Conservation (phyloP, 2,888 invertebrate genomes). For the Latrodectus elegans region DNA sequence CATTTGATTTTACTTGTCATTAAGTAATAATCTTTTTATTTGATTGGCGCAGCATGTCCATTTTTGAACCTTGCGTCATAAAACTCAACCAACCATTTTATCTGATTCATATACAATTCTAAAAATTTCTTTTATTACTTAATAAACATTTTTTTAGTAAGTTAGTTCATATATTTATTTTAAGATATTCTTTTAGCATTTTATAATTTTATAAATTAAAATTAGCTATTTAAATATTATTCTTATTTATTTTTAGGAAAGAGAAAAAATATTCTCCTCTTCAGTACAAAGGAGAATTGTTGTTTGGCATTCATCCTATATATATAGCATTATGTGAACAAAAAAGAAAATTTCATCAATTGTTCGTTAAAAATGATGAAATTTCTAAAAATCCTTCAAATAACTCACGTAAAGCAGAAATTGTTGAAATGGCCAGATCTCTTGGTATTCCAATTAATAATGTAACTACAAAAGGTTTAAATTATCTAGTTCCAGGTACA, state of each 20-base stretch:
- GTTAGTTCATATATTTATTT: no score
- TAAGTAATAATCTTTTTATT: no score
- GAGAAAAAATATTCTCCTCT: constrained; percentile 12
- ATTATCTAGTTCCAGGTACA: constrained; percentile 36
- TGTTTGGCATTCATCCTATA: constrained; percentile 67
- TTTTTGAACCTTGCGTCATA: no score
- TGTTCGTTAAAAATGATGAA: constrained; percentile 31
- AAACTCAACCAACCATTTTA: no score
- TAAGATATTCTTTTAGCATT: no score
- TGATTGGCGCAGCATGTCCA: no score
- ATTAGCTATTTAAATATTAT: no score
- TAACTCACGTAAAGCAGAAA: constrained; percentile 23
- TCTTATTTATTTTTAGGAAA: not conserved
- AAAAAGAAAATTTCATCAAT: constrained; percentile 38
- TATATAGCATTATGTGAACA: constrained; percentile 53
- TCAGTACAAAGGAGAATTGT: constrained; percentile 53
- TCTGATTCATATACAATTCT: no score
- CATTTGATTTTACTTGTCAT: no score
- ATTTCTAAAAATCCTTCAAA: not conserved
- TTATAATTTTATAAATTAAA: no score
- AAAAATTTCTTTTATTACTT: not conserved
- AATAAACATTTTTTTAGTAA: not conserved
- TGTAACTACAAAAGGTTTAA: constrained; percentile 31
- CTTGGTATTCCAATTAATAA: constrained; percentile 12
- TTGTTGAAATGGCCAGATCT: constrained; percentile 25